Base-by-base conservation (phyloP, 2,113 vertebrate species). In the Otis tarda region DNA sequence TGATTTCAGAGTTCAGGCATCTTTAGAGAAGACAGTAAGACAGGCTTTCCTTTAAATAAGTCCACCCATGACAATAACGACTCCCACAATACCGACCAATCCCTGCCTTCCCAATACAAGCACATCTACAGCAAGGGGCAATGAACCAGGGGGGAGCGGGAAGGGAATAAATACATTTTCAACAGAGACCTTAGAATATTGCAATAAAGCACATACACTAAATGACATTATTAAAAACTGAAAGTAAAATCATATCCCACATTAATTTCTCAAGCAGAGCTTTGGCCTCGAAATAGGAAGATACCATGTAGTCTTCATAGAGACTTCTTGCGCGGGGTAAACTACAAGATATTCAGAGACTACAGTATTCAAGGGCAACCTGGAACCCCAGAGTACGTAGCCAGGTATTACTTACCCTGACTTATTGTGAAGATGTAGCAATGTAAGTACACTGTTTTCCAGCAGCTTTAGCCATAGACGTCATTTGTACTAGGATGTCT, bases 41-140 rank as follows among this genome's bases (percentile, higher is more conserved):
- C n/a, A 87, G 84, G 27, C 43, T 83, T 80, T 61, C 49, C 61
- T 87, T 94, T 94, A 96, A 96, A 73, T 78, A 94, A 93, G 64
- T 63, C 52, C n/a, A 78, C 49, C 43, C 65, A n/a, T 24, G 52
- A 82, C 43, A 93, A 28, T n/a, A 92, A 79, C 6, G 3, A 69
- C 57, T 93, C 89, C 89, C 65, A 84, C 77, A 89, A 39, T 82
- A 95, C 39, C 76, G 61, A 52, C 89, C 83, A 95, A 68, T 89
- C 83, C 43, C 81, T 82, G 52, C 43, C 89, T 82, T 53, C 23
- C 81, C 84, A 52, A 78, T 64, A 90, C 39, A 84, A 78, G 70
- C 49, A 65, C 25, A 61, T 78, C 45, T 78, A 45, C 22, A 71
- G 80, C 52, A 64, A 87, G 39, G 19, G 28, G 28, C 22, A 80